Evolutionary conservation across 2,888 invertebrate species (phyloP).

Genomic region (Aphidius colemani): DNA sequence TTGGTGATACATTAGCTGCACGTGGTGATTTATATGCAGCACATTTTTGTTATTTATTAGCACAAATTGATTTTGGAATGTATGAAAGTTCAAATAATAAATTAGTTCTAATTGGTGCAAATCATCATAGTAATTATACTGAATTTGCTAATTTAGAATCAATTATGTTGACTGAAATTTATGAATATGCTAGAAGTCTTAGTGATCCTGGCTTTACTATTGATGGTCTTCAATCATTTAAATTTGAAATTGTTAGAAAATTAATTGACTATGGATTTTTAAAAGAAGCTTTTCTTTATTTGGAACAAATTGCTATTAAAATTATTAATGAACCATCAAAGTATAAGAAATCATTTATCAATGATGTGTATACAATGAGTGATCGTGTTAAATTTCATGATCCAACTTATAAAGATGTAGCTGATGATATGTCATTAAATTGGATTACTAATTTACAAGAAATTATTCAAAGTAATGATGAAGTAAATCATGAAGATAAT

Average conservation of each 20-base stretch:
- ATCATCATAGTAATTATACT: constrained; percentile 66
- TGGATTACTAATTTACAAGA: constrained; percentile 66
- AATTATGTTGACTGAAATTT: constrained; percentile 93
- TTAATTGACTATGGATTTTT: constrained; percentile 78
- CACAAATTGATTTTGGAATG: constrained; percentile 68
- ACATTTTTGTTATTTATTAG: constrained; percentile 95
- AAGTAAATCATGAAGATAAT: constrained; percentile 29
- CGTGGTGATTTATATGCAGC: constrained; percentile 87
- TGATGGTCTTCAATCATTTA: constrained; percentile 77
- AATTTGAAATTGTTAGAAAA: constrained; percentile 79
- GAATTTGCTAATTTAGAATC: constrained; percentile 81
- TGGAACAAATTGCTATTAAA: constrained; percentile 77
- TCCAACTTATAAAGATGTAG: constrained; percentile 63
- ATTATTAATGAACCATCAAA: constrained; percentile 66
- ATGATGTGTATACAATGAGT: constrained; percentile 62
- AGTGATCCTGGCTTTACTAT: constrained; percentile 76
- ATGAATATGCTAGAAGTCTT: constrained; percentile 88
- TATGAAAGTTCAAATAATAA: constrained; percentile 66
- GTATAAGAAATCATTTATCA: constrained; percentile 63
- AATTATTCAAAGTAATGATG: constrained; percentile 56
- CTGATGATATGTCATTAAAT: constrained; percentile 62
- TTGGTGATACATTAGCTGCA: constrained; percentile 73
- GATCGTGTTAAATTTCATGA: constrained; percentile 75
- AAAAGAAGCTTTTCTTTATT: constrained; percentile 82
- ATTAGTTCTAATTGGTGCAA: constrained; percentile 79